Conservation (phyloP, 1,140 invertebrate species). For the Hesperophylax magnus region DNA sequence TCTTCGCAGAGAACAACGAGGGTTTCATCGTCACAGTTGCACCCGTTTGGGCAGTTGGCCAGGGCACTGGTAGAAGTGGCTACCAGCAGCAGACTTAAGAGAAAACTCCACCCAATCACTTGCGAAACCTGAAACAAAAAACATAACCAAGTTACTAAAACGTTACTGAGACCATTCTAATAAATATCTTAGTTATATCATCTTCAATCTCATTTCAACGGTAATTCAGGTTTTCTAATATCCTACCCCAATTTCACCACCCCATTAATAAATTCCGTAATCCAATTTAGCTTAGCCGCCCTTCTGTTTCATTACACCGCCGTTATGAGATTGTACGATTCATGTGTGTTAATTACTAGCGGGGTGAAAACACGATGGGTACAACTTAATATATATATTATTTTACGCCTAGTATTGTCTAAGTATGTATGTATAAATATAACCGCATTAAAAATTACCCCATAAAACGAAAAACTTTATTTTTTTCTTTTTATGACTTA, state of each 20-base stretch:
- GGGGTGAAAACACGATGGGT: neutral
- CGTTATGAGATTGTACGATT: neutral
- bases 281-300: neutral
- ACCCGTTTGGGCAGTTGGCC: conserved; percentile 82
- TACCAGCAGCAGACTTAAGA: conserved; percentile 19
- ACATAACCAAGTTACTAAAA: neutral
- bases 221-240: neutral
- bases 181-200: neutral
- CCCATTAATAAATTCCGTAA: neutral
- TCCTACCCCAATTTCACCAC: neutral
- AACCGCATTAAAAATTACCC: no score
- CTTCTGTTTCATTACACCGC: neutral
- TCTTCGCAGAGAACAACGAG: conserved; percentile 89
- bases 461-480: no score
- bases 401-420: no score
- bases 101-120: conserved; percentile 15
- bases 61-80: conserved; percentile 64
- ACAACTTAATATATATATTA: neutral
- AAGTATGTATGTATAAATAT: no score
- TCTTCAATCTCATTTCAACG: neutral
- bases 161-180: no score
- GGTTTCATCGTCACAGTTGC: conserved; percentile 90
- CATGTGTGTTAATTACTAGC: neutral
- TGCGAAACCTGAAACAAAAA: conserved; percentile 43
- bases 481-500: no score